These are phyloP conservation scores for Drosophila percnosoma DNA, from an alignment of 2,888 invertebrate species.

Conservation along the genomic window DNA sequence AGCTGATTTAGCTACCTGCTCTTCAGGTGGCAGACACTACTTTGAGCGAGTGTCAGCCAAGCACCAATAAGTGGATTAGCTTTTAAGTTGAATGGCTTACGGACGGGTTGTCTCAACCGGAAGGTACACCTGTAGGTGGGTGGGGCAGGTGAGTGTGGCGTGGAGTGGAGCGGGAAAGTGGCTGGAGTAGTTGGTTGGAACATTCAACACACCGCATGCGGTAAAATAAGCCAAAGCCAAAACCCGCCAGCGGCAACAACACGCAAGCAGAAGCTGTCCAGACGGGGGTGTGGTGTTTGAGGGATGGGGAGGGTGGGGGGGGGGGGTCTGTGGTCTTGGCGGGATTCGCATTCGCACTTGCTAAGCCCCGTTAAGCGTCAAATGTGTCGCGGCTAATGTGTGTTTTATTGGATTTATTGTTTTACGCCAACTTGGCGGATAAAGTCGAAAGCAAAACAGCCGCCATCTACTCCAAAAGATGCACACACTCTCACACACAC, in stretches of 20 bases:
- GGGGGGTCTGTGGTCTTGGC: not conserved
- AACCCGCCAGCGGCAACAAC: slow-evolving; percentile 32
- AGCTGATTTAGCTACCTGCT: slow-evolving; percentile 39
- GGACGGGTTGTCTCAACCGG: slow-evolving; percentile 17
- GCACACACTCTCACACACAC: not conserved
- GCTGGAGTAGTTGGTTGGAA: slow-evolving; percentile 11
- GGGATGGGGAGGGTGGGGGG: not conserved
- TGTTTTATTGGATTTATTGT: slow-evolving; percentile 72
- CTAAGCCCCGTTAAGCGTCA: slow-evolving; percentile 69
- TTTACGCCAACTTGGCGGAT: slow-evolving; percentile 55
- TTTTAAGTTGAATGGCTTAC: slow-evolving; percentile 62
- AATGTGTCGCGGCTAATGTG: slow-evolving; percentile 73
- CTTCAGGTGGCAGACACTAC: slow-evolving; percentile 53
- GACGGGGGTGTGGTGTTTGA: not conserved
- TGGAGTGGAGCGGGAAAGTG: not conserved
- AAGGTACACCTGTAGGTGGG: not conserved
- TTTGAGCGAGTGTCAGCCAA: slow-evolving; percentile 52
- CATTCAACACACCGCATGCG: slow-evolving; percentile 56
- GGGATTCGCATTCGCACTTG: slow-evolving; percentile 44
- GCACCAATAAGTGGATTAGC: slow-evolving; percentile 71
- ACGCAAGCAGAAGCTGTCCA: slow-evolving; percentile 45
- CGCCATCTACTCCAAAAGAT: slow-evolving; percentile 13
- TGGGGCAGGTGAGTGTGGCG: not conserved
- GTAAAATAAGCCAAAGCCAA: slow-evolving; percentile 58
- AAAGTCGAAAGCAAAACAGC: slow-evolving; percentile 44